Percentiles rank a stretch among this genome's conserved stretches.
phyloP scores from a whole-genome alignment of 2,113 vertebrate genomes.

The Elanoides forficatus region DNA sequence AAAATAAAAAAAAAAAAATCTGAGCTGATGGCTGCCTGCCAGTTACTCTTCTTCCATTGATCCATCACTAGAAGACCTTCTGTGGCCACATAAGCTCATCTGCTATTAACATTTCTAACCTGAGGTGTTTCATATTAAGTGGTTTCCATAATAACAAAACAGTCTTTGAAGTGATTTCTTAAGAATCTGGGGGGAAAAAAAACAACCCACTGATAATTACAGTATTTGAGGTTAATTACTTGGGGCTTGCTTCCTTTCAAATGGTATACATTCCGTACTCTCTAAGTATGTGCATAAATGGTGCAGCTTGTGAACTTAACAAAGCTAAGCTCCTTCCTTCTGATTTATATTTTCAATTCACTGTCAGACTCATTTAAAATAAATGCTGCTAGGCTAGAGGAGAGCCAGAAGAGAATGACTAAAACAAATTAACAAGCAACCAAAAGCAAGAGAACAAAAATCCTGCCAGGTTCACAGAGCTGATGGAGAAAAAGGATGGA shows the following conservation, averaged over 20 bases:
- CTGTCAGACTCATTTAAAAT: background rate
- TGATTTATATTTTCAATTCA: constrained; percentile 11
- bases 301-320: background rate
- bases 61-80: background rate
- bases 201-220: constrained; percentile 7
- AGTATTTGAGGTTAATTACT: constrained; percentile 47
- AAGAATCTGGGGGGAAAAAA: background rate
- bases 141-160: constrained; percentile 31
- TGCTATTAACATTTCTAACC: background rate
- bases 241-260: constrained; percentile 11
- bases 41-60: background rate
- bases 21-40: background rate
- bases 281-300: background rate
- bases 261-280: background rate
- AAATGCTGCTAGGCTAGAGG: background rate
- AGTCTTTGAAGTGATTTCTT: constrained; percentile 11
- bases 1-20: background rate
- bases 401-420: background rate
- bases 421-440: background rate
- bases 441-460: background rate
- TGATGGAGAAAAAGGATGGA: background rate
- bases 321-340: background rate
- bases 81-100: background rate
- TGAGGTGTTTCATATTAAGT: background rate
- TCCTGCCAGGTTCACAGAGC: background rate